Evolutionary conservation across 2,888 invertebrate species (phyloP).

Genomic region (Gryllus longicercus): DNA sequence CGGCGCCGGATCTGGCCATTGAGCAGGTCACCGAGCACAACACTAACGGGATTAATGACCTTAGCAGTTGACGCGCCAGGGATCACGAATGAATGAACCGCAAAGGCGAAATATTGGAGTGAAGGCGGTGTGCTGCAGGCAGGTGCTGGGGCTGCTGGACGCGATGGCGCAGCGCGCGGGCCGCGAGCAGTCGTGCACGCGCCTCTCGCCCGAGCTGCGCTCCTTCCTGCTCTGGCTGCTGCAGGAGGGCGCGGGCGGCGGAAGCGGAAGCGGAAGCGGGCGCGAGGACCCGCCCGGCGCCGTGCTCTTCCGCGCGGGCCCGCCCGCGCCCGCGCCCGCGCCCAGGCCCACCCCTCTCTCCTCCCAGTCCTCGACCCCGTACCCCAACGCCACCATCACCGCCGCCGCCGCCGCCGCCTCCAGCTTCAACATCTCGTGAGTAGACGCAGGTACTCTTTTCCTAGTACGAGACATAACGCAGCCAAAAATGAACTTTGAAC

Average conservation of each 20-base stretch:
- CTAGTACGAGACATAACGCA: too few species aligned
- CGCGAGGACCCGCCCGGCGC: not conserved
- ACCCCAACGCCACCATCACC: not conserved
- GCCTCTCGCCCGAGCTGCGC: not conserved
- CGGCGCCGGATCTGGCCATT: too few species aligned
- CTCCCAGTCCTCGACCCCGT: too few species aligned
- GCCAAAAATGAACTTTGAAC: too few species aligned
- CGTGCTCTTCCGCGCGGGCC: not conserved
- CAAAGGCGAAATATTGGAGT: too few species aligned
- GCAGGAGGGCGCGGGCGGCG: not conserved
- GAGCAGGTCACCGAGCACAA: too few species aligned
- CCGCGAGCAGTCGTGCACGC: not conserved
- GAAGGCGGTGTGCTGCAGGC: not conserved
- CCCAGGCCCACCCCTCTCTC: not conserved
- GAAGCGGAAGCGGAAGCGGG: not conserved
- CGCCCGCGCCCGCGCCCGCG: not conserved
- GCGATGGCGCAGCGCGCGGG: not conserved
- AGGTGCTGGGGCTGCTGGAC: not conserved
- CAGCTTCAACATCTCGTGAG: not conserved
- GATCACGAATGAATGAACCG: too few species aligned
- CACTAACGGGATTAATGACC: too few species aligned
- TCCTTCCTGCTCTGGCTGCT: not conserved
- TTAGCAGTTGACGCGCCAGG: too few species aligned
- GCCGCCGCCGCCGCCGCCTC: not conserved
- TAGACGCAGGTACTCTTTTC: too few species aligned